Conservation (phyloP, 2,797 vertebrate genomes). For the Thaleichthys pacificus region DNA sequence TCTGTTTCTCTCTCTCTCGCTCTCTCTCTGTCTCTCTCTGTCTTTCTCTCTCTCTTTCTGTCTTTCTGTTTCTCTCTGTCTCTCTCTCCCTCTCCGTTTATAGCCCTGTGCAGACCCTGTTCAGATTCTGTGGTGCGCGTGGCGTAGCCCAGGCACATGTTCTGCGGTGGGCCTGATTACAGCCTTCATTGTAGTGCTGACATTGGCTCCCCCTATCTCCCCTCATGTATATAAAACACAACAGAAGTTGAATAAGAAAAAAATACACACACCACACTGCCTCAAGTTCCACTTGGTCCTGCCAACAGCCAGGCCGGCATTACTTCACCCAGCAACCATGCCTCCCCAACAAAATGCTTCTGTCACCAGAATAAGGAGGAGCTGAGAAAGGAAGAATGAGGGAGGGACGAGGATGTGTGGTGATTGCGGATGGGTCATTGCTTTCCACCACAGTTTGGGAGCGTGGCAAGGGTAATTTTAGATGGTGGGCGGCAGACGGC, state of each 20-base stretch:
- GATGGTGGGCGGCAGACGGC: constrained; percentile 64
- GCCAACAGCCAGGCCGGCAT: constrained; percentile 77
- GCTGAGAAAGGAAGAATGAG: not conserved
- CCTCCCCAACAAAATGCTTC: constrained; percentile 81
- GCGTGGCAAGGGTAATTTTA: constrained; percentile 71
- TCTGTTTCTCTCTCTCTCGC: constrained; percentile 10
- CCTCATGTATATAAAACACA: constrained; percentile 69
- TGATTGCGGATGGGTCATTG: constrained; percentile 57
- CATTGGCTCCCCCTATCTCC: constrained; percentile 72
- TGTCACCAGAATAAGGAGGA: constrained; percentile 74
- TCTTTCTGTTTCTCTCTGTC: constrained; percentile 6
- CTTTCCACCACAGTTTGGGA: constrained; percentile 72
- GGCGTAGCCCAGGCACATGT: constrained; percentile 70
- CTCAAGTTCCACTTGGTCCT: constrained; percentile 71
- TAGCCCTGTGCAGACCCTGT: constrained; percentile 17
- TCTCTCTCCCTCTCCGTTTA: constrained; percentile 13
- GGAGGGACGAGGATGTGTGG: constrained; percentile 48
- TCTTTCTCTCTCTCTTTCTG: not conserved
- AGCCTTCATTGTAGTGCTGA: constrained; percentile 75
- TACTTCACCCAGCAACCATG: constrained; percentile 77
- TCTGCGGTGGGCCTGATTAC: constrained; percentile 78
- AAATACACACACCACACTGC: constrained; percentile 35
- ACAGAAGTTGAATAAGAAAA: constrained; percentile 23
- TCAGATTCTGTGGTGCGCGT: constrained; percentile 67
- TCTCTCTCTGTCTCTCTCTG: constrained; percentile 26